Evolutionary conservation across 2,797 vertebrate species (phyloP), one percentile per base, ranked within the genome.

Genomic region (Podargus strigoides): DNA sequence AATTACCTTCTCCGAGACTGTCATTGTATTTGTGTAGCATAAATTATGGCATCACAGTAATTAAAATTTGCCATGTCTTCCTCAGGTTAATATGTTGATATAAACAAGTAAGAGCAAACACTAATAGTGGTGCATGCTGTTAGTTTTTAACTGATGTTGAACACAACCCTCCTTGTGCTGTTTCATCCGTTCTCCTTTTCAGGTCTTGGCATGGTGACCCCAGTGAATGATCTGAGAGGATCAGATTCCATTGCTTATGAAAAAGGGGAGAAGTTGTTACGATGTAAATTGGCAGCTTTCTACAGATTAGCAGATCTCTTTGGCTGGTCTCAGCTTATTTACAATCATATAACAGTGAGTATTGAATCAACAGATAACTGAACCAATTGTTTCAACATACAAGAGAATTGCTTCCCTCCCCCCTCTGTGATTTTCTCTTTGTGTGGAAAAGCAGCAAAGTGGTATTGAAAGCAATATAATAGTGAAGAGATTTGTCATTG

Each of bases 181-280:
- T 72, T 82, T 46, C 66, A 52, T 37, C 23, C 52, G 30, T 86
- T 79, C 19, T 69, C 14, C 20, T 34, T 91, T 90, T 88, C 95
- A 99, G 99, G 99, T 97, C 98, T 99, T 93, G 99, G 99, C 30
- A 99, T 99, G 99, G 99, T 99, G 93, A 99, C 99, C 28, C 99
- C 99, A 2, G 99, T 99, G 92, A 99, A 99, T 63, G 99, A 99
- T 95, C 98, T 99, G 21, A 98, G 99, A 53, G 99, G 99, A 28
- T 99, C 99, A 0, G 99, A 99, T 97, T 99, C 99, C 1, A 99
- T 99, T 56, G 99, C 99, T 32, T 99, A 99, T 30, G 99, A 99
- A 88, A 99, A 99, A 95, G 99, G 99, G 30, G 99, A 99, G 98
- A 99, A 99, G 91, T 95, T 99, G 55, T 95, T 99, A 58, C 98